Evolutionary conservation across 2,797 vertebrate genomes (phyloP), one percentile per base, ranked within the genome.

Genomic region (Darevskia nairensis): DNA sequence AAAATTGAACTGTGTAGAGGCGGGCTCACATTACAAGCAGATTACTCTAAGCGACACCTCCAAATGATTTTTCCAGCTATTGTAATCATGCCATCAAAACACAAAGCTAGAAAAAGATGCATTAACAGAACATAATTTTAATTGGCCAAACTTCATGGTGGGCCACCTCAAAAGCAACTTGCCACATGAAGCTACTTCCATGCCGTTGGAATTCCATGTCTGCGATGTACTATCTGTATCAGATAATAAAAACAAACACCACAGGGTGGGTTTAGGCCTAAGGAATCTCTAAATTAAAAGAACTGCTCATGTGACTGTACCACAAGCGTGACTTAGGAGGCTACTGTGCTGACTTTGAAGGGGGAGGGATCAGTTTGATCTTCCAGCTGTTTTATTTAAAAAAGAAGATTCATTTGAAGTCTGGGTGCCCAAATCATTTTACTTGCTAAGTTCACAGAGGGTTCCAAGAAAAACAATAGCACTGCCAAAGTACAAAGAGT

Each of bases 401-500:
- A 80, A 50, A 50, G 11, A n/a, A 91, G 84, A 11, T 17, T 0
- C 0, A 77, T 92, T 89, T 93, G 85, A 92, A 89, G 87, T 91
- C 91, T 93, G 50, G 78, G 75, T 72, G 41, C 46, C 69, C 85
- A 79, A 74, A 78, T 61, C 85, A 41, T 77, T 46, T 91, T 8
- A 0, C 19, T 89, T 78, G 6, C 32, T 90, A 82, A 90, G 80
- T 23, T 39, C 86, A 80, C 44, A 80, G 75, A 89, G 80, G 21
- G 82, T 35, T 90, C 82, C 72, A 89, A 82, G 86, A 87, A 92
- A 92, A 89, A 76, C 2, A 39, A 35, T 32, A 81, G 17, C 2
- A 69, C 78, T 91, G 80, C 86, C 92, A 85, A 89, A 90, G 46
- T 50, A 55, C 50, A 72, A 50, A 87, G 82, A 32, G 39, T 90